These are phyloP conservation scores for Urosaurus nigricauda DNA, from an alignment of 2,797 vertebrate genomes.

Conservation along the genomic window DNA sequence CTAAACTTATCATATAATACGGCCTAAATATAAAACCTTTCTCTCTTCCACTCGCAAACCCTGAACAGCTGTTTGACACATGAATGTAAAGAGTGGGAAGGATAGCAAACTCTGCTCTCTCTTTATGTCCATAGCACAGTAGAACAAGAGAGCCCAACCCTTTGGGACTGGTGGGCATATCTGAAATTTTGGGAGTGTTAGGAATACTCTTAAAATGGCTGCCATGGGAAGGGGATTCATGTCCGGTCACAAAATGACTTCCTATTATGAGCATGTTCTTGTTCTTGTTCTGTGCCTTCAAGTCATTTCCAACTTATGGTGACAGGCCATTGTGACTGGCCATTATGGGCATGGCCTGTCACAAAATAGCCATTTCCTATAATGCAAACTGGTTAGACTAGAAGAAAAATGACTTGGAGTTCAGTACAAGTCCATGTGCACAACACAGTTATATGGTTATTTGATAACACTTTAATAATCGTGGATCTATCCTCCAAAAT, in stretches of 20 bases:
- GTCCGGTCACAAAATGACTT: background rate
- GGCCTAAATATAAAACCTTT: slow-evolving; percentile 1
- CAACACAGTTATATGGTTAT: too few species aligned
- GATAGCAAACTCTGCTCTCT: background rate
- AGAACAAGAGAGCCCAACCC: background rate
- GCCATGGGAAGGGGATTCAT: background rate
- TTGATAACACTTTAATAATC: too few species aligned
- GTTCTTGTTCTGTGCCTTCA: too few species aligned
- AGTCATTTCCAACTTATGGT: too few species aligned
- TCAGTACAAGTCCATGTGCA: background rate
- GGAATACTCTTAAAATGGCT: background rate
- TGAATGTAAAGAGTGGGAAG: too few species aligned
- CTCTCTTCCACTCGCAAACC: background rate
- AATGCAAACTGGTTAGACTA: background rate
- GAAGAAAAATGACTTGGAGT: background rate
- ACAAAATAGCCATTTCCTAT: background rate
- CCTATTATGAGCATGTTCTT: background rate
- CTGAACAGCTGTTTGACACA: background rate
- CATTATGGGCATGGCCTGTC: background rate
- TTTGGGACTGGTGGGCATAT: background rate
- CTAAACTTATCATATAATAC: background rate
- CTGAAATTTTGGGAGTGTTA: background rate
- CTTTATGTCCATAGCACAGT: background rate
- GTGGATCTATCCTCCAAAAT: too few species aligned
- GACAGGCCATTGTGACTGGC: too few species aligned